Percentiles rank a stretch among this genome's conserved stretches.
Conservation (phyloP, 2,113 vertebrate species). For the Cynoglossus semilaevis region DNA sequence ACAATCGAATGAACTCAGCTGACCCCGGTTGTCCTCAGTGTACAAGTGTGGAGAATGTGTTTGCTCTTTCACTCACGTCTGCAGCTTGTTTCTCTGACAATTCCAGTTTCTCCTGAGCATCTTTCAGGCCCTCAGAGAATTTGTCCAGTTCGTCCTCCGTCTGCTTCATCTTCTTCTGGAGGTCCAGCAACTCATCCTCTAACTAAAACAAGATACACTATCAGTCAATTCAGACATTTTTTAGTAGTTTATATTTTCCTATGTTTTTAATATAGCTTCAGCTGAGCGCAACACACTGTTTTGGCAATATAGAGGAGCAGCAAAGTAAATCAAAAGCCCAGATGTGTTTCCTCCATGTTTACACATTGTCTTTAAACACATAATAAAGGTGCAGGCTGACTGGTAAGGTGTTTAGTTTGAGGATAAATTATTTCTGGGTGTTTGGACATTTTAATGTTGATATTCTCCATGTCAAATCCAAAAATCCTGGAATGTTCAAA, state of each 20-base stretch:
- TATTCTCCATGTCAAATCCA: too few species aligned
- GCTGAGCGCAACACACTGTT: not conserved
- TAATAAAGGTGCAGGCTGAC: too few species aligned
- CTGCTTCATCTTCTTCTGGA: slow-evolving; percentile 90
- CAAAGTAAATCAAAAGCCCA: not conserved
- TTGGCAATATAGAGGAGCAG: not conserved
- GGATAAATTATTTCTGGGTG: too few species aligned
- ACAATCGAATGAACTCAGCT: not conserved
- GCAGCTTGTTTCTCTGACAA: slow-evolving; percentile 87
- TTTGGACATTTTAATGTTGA: too few species aligned
- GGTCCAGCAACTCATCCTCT: slow-evolving; percentile 86
- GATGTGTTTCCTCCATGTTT: not conserved
- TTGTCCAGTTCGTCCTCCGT: slow-evolving; percentile 84
- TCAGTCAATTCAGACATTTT: slow-evolving; percentile 9
- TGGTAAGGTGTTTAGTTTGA: too few species aligned
- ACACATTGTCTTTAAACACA: too few species aligned
- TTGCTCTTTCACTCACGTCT: slow-evolving; percentile 78
- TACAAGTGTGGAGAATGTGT: slow-evolving; percentile 1
- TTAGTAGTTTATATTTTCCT: not conserved
- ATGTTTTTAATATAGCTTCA: not conserved
- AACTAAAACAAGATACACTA: slow-evolving; percentile 68
- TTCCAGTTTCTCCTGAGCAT: slow-evolving; percentile 90
- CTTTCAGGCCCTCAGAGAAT: slow-evolving; percentile 86
- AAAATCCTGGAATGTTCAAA: too few species aligned
- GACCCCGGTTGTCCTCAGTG: too few species aligned